A percentile compares a stretch with the other conserved stretches of the same genome.
phyloP scores from a whole-genome alignment of 2,888 invertebrate genomes.

The Serrognathus titanus region DNA sequence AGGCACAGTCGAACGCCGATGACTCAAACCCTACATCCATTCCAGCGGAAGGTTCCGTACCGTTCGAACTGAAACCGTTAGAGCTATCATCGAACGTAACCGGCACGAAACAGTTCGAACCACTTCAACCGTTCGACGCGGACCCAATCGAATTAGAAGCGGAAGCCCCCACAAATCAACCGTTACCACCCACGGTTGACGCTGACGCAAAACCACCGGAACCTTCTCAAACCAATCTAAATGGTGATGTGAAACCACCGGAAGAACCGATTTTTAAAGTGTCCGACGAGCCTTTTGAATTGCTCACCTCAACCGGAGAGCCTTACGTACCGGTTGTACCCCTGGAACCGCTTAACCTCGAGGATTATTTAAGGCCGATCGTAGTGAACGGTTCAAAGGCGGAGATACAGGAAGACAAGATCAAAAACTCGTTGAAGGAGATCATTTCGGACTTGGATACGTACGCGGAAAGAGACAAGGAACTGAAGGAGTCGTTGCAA shows the following conservation, averaged over 20 bases:
- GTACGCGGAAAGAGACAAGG: conserved; percentile 51
- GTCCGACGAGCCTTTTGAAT: conserved; percentile 6
- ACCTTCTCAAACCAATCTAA: too few species aligned
- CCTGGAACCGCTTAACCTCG: conserved; percentile 16
- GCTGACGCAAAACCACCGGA: neutral
- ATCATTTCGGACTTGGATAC: conserved; percentile 61
- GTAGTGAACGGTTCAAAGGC: conserved; percentile 18
- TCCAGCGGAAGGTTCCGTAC: conserved; percentile 3
- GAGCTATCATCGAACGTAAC: conserved; percentile 5
- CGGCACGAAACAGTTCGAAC: conserved; percentile 5
- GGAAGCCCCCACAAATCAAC: neutral
- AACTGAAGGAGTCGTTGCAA: conserved; percentile 9
- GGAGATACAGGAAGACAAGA: conserved; percentile 54
- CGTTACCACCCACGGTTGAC: neutral
- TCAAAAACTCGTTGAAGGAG: conserved; percentile 57
- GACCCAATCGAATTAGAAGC: neutral
- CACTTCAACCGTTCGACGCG: conserved; percentile 3
- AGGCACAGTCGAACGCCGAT: neutral
- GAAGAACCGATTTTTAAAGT: too few species aligned
- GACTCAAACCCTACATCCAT: neutral
- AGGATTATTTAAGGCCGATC: conserved; percentile 31
- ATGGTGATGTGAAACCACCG: too few species aligned
- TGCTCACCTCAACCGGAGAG: conserved; percentile 12
- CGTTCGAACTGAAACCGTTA: conserved; percentile 9
- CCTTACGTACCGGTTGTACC: conserved; percentile 17